Evolutionary conservation across 2,888 invertebrate species (phyloP).

Genomic region (Oxystoma pomonae): DNA sequence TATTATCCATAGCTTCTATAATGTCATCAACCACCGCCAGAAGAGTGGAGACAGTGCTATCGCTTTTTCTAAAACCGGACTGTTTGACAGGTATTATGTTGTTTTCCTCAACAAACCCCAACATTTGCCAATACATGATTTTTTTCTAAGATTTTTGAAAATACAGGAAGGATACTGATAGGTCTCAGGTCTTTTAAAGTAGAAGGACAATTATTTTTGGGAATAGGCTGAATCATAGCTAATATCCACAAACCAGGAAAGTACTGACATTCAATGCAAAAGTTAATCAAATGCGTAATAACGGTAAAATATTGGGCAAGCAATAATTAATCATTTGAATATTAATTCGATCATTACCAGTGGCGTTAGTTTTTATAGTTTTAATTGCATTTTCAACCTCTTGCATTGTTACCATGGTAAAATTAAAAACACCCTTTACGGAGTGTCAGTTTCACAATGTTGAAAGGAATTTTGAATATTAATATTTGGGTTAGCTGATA

Average conservation of each 20-base stretch:
- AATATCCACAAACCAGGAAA: neutral
- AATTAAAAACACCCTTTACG: neutral
- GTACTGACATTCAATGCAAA: neutral
- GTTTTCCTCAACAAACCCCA: neutral
- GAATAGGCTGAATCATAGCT: neutral
- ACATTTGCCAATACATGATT: neutral
- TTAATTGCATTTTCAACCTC: neutral
- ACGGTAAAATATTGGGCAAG: neutral
- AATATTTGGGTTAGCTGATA: too few species aligned
- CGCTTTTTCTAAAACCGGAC: neutral
- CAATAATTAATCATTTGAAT: neutral
- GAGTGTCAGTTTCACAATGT: neutral
- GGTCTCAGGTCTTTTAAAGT: neutral
- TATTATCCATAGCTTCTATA: neutral
- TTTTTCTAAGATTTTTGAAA: neutral
- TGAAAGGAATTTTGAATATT: neutral
- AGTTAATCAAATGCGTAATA: neutral
- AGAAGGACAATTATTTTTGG: neutral
- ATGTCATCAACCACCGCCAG: neutral
- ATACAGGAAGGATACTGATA: neutral
- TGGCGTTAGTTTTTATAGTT: neutral
- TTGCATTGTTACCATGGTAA: neutral
- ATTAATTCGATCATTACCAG: neutral
- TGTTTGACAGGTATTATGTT: neutral
- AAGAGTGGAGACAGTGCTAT: neutral